These are phyloP conservation scores for Chionoecetes opilio DNA, from an alignment of 1,140 invertebrate species.

Conservation along the genomic window DNA sequence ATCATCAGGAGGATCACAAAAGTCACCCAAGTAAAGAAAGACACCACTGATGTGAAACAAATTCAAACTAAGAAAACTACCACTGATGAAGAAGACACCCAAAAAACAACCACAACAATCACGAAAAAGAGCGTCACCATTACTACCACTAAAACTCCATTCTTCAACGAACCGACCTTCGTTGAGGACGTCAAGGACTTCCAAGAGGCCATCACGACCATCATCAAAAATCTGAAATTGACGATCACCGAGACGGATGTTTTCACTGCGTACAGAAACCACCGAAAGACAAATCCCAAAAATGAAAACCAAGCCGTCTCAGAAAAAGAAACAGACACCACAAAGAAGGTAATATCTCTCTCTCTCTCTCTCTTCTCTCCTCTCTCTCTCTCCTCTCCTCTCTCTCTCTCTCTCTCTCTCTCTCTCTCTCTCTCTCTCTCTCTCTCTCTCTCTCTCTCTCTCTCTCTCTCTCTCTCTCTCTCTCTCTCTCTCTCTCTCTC, in stretches of 20 bases:
- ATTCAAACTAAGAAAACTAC: too few relatives aligned
- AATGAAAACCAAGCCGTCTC: constrained; percentile 17
- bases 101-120: not conserved
- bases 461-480: too few relatives aligned
- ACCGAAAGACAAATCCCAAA: not conserved
- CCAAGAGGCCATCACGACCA: not conserved
- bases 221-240: not conserved
- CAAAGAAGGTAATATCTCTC: not conserved
- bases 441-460: too few relatives aligned
- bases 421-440: too few relatives aligned
- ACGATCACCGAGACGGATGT: not conserved
- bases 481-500: too few relatives aligned
- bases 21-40: not conserved
- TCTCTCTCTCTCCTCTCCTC: too few relatives aligned
- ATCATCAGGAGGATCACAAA: not conserved
- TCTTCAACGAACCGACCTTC: not conserved
- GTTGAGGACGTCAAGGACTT: constrained; percentile 4
- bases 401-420: too few relatives aligned
- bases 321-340: not conserved
- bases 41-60: not conserved
- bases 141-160: not conserved
- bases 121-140: not conserved
- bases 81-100: not conserved
- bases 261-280: not conserved
- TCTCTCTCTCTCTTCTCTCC: too few relatives aligned